Percentiles rank a stretch among this genome's conserved stretches.
Conservation (phyloP, 2,113 vertebrate species). For the Myotis yumanensis region DNA sequence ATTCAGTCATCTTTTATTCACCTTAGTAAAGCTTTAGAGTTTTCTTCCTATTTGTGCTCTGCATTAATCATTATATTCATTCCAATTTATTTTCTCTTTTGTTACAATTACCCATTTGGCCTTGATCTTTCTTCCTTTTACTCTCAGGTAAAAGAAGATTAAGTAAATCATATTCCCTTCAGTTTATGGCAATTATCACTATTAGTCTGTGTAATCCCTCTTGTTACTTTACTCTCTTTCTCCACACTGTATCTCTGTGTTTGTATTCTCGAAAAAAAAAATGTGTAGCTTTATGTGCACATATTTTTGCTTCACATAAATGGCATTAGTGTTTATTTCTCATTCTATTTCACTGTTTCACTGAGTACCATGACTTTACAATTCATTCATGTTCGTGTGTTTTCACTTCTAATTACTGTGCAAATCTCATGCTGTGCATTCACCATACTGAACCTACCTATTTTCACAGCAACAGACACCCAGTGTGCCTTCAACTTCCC, state of each 20-base stretch:
- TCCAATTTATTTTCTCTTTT: neutral
- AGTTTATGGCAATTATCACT: neutral
- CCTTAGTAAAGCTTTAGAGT: neutral
- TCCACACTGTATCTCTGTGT: neutral
- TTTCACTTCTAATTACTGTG: neutral
- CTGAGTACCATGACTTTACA: neutral
- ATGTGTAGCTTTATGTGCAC: neutral
- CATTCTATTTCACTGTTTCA: slow-evolving; percentile 20
- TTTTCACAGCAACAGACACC: neutral
- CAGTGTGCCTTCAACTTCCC: neutral
- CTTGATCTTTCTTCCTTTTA: neutral
- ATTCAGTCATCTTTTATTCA: neutral
- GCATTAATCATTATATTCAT: neutral
- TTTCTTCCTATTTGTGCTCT: neutral
- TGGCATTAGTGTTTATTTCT: neutral
- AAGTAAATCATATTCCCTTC: neutral
- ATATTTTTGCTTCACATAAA: slow-evolving; percentile 12
- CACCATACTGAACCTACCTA: neutral
- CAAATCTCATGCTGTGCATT: neutral
- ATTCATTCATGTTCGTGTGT: neutral
- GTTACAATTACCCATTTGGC: neutral
- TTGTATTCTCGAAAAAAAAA: neutral
- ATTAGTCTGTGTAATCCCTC: neutral
- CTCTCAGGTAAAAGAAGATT: neutral
- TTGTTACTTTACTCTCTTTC: neutral